A percentile compares a stretch with the other conserved stretches of the same genome.
These are phyloP conservation scores for Crocallis elinguaria DNA, from an alignment of 2,888 invertebrate genomes.

Conservation along the genomic window DNA sequence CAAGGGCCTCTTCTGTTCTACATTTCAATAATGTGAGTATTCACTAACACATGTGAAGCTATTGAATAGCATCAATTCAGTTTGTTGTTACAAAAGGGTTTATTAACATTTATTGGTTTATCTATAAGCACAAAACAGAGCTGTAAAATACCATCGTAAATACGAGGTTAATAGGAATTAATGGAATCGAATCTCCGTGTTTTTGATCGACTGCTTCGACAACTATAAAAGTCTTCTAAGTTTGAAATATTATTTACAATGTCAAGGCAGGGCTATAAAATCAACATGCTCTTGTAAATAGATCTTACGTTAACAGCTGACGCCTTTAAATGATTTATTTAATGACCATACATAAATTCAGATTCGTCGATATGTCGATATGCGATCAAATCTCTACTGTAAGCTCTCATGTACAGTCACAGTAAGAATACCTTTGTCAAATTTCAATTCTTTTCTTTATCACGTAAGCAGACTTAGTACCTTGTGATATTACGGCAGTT, in stretches of 20 bases:
- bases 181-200: slow-evolving; percentile 25
- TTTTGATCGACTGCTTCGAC: slow-evolving; percentile 29
- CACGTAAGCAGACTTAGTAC: no score
- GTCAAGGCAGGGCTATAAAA: slow-evolving; percentile 45
- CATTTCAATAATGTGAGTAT: slow-evolving; percentile 71
- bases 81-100: slow-evolving; percentile 34
- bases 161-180: slow-evolving; percentile 31
- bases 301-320: slow-evolving; percentile 46
- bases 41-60: slow-evolving; percentile 38
- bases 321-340: slow-evolving; percentile 59
- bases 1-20: slow-evolving; percentile 61
- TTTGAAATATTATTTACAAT: slow-evolving; percentile 55
- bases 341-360: slow-evolving; percentile 45
- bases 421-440: no score
- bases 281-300: slow-evolving; percentile 50
- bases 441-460: no score
- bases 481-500: no score
- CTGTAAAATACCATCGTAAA: slow-evolving; percentile 23
- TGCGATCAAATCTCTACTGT: slow-evolving; percentile 35
- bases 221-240: slow-evolving; percentile 43
- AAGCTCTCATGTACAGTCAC: not conserved
- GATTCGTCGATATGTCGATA: slow-evolving; percentile 50
- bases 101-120: slow-evolving; percentile 44
- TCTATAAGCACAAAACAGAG: slow-evolving; percentile 25
- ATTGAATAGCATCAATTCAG: slow-evolving; percentile 25